A percentile compares a stretch with the other conserved stretches of the same genome.
Conservation (phyloP, 1,140 invertebrate genomes). For the Nixonia krombeini region DNA sequence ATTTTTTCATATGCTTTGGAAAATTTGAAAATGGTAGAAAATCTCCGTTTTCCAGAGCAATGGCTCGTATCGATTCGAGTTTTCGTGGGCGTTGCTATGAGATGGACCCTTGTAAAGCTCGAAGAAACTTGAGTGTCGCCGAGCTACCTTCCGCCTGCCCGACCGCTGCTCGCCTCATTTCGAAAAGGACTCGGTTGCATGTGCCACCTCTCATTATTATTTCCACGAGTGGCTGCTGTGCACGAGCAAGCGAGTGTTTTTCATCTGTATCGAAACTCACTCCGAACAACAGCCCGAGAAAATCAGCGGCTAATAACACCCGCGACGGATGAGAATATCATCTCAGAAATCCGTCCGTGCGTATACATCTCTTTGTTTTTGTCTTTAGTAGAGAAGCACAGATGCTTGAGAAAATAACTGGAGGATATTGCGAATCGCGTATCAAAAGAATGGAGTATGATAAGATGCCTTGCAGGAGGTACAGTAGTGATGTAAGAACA, state of each 20-base stretch:
- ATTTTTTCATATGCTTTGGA: constrained; percentile 30
- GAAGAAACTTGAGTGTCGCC: constrained; percentile 71
- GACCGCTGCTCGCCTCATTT: constrained; percentile 49
- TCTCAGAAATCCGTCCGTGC: neutral
- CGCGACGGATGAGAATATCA: constrained; percentile 8
- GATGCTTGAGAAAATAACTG: constrained; percentile 17
- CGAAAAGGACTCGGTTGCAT: constrained; percentile 47
- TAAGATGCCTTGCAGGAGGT: constrained; percentile 11
- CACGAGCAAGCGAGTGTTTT: constrained; percentile 29
- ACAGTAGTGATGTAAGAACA: constrained; percentile 1
- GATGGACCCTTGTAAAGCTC: constrained; percentile 71
- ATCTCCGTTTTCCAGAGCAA: constrained; percentile 69
- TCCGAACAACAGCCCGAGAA: neutral
- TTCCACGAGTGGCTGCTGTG: constrained; percentile 56
- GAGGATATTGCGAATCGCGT: constrained; percentile 24
- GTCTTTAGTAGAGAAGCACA: neutral
- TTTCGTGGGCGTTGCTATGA: constrained; percentile 73
- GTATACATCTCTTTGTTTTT: constrained; percentile 8
- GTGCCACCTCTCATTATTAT: constrained; percentile 57
- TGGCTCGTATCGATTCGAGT: constrained; percentile 71
- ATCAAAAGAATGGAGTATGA: constrained; percentile 21
- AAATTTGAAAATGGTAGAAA: constrained; percentile 66
- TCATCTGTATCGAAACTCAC: constrained; percentile 29
- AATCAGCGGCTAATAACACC: constrained; percentile 25
- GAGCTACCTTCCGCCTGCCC: constrained; percentile 63